Evolutionary conservation across 2,888 invertebrate genomes (phyloP), one percentile per base, ranked within the genome.

Genomic region (Diadegma fenestrale): DNA sequence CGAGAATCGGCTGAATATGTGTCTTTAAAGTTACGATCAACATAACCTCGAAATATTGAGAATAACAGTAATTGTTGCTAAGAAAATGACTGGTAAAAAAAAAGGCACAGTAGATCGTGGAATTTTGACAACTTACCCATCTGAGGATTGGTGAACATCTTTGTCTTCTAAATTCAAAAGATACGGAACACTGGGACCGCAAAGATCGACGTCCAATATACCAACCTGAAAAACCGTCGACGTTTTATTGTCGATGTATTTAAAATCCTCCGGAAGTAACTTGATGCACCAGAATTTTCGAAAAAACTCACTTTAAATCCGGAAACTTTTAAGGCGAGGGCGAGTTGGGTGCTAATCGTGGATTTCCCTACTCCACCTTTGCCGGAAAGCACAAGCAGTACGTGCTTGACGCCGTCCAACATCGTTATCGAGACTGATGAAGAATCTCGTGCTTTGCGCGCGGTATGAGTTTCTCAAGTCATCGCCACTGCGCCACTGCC

Each of bases 291-390:
- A 17, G 12, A 3, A 6, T 66, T 54, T 10, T 14, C 30, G 33
- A n/a, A 26, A 17, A 72, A 69, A 90, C 91, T 92, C 93, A 98
- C 98, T 95, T 98, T 97, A 93, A 95, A 96, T 87, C 97, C 97
- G 91, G 95, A 95, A 94, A 97, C 96, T 93, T 96, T 96, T 14
- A 99, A 94, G 26, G 98, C 97, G 89, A 99, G 94, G 0, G 99
- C 98, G 84, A 99, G 94, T 93, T 99, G 99, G 1, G 98, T 97
- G 93, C 99, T 98, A 14, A 99, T 97, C 82, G 99, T 99, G 26
- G 99, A 99, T 95, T 99, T 99, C 17, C 99, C 99, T 37, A 99
- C 99, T 58, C 99, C 99, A 33, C 99, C 99, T 95, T 99, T 99
- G 1, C 99, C 99, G 0, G 99, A 99, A 73, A 99, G 95, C n/a